Base-by-base conservation (phyloP, 2,888 invertebrate species). In the Anodontia alba region DNA sequence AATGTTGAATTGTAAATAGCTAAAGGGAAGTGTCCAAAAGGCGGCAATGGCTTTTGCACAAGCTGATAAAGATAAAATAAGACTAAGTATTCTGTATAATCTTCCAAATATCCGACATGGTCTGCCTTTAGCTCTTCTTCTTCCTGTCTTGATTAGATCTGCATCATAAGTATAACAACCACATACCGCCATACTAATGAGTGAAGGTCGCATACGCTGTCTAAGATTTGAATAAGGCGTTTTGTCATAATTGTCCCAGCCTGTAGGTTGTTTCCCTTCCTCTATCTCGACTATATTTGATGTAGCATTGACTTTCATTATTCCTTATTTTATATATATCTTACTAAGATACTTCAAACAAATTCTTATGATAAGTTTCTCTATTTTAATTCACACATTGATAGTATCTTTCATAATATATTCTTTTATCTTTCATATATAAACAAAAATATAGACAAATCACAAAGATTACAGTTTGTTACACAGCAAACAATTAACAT, bases 131-230 rank as follows among this genome's bases (percentile, higher is more conserved):
- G 20, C 17, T 33, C 17, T 33, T 1, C 8, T 17, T 33, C 23
- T 3, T 62, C 62, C 62, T 10, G 62, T 17, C 29, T 57, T 57
- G 2, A 57, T 23, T 23, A 26, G 3, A 2, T 23, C 12, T 17
- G n/a, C 23, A 1, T 57, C 33, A 33, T 72, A 72, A 12, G 51
- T 42, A 57, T 72, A 72, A 49, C 72, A 57, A 20, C 72, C 57
- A 38, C 33, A 20, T 1, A 72, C 23, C 33, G 72, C 29, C 72
- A 72, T 20, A 23, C 2, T 15, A 12, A 57, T 26, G 12, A 72
- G 72, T 23, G 33, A 20, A 10, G 51, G 57, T 51, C 26, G 3
- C n/a, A 72, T 1, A 72, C 31, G 31, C 7, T 62, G 31, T 33
- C 62, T 10, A 8, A 62, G 17, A 33, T 3, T 17, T 17, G 5